These are phyloP conservation scores for Steatocranus sp. DNA, from an alignment of 2,797 vertebrate genomes.

Conservation along the genomic window DNA sequence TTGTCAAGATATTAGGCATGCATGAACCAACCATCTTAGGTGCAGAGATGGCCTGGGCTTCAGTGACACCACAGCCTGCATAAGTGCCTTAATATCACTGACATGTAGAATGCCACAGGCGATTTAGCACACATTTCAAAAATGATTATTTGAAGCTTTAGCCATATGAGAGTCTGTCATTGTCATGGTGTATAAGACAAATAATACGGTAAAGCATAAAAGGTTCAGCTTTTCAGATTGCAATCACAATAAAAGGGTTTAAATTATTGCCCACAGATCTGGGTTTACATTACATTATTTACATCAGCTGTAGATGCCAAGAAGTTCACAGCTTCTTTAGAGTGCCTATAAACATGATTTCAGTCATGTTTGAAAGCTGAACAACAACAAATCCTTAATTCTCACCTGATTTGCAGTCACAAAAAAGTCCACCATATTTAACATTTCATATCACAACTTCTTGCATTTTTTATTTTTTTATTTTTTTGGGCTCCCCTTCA, in stretches of 20 bases:
- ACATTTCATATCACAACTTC: neutral
- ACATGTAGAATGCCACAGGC: fast-evolving
- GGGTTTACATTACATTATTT: neutral
- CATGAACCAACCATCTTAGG: neutral
- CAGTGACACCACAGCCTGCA: neutral
- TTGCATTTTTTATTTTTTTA: neutral
- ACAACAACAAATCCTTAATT: neutral
- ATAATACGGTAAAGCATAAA: neutral
- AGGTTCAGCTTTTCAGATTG: neutral
- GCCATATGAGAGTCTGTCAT: neutral
- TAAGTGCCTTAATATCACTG: neutral
- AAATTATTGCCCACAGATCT: neutral
- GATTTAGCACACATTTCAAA: neutral
- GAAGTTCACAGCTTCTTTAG: neutral
- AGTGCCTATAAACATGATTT: neutral
- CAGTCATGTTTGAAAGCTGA: neutral
- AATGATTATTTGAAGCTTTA: neutral
- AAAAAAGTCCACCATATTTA: neutral
- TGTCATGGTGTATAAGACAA: neutral
- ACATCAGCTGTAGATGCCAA: neutral
- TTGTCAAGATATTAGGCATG: neutral
- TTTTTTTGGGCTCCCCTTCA: neutral
- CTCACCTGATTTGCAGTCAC: neutral
- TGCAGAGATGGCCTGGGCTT: neutral
- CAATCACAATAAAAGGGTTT: neutral